Percentiles rank a stretch among this genome's conserved stretches.
phyloP scores from a whole-genome alignment of 2,797 vertebrate species.

The Eupleurogrammus muticus region DNA sequence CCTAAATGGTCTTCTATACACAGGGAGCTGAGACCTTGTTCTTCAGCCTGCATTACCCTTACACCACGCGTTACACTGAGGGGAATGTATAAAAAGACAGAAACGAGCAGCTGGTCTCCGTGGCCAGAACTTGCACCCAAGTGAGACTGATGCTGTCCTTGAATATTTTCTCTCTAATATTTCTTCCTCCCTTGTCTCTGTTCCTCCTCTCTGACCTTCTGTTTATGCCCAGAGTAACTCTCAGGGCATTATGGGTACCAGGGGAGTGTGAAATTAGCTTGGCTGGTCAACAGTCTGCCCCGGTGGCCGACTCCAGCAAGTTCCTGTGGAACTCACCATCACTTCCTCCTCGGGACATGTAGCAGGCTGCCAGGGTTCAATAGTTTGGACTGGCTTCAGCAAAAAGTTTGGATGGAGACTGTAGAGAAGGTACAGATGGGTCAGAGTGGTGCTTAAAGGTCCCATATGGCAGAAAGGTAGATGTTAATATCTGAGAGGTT shows the following conservation, averaged over 20 bases:
- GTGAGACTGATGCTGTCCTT: conserved; percentile 67
- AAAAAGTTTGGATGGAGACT: conserved; percentile 40
- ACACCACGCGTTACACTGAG: conserved; percentile 39
- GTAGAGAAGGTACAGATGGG: conserved; percentile 14
- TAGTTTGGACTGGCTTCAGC: conserved; percentile 36
- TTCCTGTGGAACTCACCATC: conserved; percentile 70
- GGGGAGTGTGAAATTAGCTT: conserved; percentile 87
- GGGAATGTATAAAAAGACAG: conserved; percentile 56
- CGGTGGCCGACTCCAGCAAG: conserved; percentile 62
- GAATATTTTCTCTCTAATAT: conserved; percentile 59
- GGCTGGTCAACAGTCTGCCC: conserved; percentile 68
- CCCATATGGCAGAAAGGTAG: no score
- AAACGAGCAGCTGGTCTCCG: conserved; percentile 67
- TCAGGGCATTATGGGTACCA: conserved; percentile 78
- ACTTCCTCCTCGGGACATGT: conserved; percentile 42
- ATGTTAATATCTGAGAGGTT: no score
- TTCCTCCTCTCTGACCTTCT: conserved; percentile 75
- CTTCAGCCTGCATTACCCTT: conserved; percentile 24
- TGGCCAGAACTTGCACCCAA: conserved; percentile 59
- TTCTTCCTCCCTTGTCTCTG: conserved; percentile 35
- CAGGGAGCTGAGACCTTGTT: conserved; percentile 37
- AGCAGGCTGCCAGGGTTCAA: conserved; percentile 45
- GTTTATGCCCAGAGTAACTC: conserved; percentile 75
- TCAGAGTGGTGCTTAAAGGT: neutral
- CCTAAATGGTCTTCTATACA: conserved; percentile 68